Conservation (phyloP, 2,113 vertebrate species). For the Podilymbus podiceps region DNA sequence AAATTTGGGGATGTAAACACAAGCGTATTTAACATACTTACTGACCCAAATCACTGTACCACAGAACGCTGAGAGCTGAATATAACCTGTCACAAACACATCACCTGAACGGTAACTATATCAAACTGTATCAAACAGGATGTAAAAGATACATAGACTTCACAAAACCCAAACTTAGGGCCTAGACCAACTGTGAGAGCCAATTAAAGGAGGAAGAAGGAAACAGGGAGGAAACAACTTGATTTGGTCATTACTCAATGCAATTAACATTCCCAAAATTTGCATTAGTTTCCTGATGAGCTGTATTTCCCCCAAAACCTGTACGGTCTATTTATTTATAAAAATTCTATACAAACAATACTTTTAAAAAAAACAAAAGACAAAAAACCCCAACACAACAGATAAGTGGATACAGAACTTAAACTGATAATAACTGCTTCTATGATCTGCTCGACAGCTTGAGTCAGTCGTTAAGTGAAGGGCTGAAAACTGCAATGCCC, state of each 20-base stretch:
- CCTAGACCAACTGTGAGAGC: background rate
- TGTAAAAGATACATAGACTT: background rate
- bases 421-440: background rate
- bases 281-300: background rate
- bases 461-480: background rate
- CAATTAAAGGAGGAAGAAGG: background rate
- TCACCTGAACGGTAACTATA: background rate
- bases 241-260: background rate
- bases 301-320: background rate
- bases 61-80: background rate
- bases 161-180: background rate
- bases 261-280: background rate
- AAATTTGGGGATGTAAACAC: background rate
- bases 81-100: background rate
- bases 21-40: background rate
- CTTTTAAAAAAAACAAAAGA: background rate
- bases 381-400: background rate
- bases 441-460: background rate
- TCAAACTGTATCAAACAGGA: background rate
- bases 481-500: background rate
- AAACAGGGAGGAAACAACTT: background rate
- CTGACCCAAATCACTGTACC: background rate
- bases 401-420: background rate
- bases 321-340: background rate
- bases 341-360: background rate